Conservation (phyloP, 1,140 invertebrate genomes). For the Phymorhynchus buccinoides region DNA sequence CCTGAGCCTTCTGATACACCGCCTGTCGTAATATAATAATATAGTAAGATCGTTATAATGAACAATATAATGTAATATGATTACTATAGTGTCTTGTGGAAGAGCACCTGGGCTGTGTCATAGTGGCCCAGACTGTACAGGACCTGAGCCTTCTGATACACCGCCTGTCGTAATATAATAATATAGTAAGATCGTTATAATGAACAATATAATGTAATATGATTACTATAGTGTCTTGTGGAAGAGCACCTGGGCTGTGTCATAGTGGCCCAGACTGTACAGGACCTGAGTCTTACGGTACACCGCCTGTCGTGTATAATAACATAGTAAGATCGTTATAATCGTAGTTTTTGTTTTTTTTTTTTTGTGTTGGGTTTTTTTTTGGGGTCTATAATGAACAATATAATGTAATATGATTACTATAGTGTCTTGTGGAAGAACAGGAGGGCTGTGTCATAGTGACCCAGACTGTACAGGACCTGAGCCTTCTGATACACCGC, state of each 20-base stretch:
- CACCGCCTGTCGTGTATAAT: constrained; percentile 24
- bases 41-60: too few relatives aligned
- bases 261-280: constrained; percentile 32
- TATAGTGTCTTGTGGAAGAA: constrained; percentile 23
- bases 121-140: constrained; percentile 31
- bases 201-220: not conserved
- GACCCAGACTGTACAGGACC: constrained; percentile 25
- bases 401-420: not conserved
- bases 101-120: constrained; percentile 28
- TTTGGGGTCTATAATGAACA: not conserved
- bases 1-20: constrained; percentile 32
- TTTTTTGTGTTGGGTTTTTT: too few relatives aligned
- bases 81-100: constrained; percentile 28
- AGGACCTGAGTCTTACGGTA: constrained; percentile 33
- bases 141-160: constrained; percentile 35
- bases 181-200: too few relatives aligned
- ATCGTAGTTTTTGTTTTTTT: not conserved
- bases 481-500: constrained; percentile 35
- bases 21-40: too few relatives aligned
- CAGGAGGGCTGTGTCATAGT: constrained; percentile 34
- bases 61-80: not conserved
- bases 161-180: constrained; percentile 25
- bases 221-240: constrained; percentile 13
- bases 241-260: constrained; percentile 31
- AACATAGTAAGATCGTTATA: too few relatives aligned